Base-by-base conservation (phyloP, 2,797 vertebrate genomes). In the Perodicticus potto region DNA sequence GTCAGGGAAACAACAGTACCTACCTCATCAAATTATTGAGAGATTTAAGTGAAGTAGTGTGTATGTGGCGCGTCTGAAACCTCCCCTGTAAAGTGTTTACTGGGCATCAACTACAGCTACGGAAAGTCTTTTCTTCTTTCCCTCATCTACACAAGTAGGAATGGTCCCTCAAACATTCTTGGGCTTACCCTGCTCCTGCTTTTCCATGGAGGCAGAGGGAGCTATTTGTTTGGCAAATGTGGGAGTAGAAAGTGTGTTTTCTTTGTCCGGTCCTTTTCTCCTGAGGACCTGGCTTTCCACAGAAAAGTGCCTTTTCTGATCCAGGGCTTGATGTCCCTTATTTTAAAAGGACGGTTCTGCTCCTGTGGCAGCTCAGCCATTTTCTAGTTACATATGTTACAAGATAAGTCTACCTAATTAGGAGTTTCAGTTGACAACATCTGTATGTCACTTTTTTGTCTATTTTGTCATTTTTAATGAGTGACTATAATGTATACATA, bases 111-210 rank as follows among this genome's bases (percentile, higher is more conserved):
- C 19, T 49, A 23, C 8, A 29, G 22, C 23, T 61, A 23, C 3
- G 27, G 2, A 53, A 59, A 53, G 45, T 49, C 34, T 27, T 85
- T 7, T 10, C 27, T 82, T 40, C 12, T 23, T 70, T 2, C 7
- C 6, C 14, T 67, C 6, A 11, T 32, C 40, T 43, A 1, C 0
- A 1, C 25, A 27, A 74, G 3, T 6, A 34, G 5, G 2, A 1
- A 32, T 43, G 73, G 19, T 27, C 22, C 8, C 11, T 49, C 12
- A n/a, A 32, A 45, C 6, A 53, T 25, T 2, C 77, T 73, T 67
- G 45, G 45, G 8, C 45, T 45, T 45, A 45, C 6, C 22, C 9
- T 25, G 2, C 23, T 69, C 1, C 6, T 69, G 55, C 10, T 40
- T n/a, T 34, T 34, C 17, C 5, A 11, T 4, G 14, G 14, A 43